Evolutionary conservation across 2,888 invertebrate species (phyloP).

Genomic region (Spodoptera littoralis): DNA sequence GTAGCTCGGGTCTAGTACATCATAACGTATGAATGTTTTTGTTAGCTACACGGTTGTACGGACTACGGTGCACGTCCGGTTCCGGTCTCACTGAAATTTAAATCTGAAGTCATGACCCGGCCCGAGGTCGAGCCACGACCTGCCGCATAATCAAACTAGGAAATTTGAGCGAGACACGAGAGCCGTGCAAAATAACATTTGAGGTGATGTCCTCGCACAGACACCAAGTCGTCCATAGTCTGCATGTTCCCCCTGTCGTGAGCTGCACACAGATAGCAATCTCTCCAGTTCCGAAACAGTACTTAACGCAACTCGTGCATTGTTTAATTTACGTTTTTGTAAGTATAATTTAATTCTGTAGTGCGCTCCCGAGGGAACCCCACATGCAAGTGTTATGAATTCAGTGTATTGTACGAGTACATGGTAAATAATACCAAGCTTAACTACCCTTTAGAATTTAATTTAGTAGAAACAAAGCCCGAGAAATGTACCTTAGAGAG

Average conservation of each 20-base stretch:
- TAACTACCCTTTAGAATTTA: neutral
- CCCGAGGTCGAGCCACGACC: too few relatives aligned
- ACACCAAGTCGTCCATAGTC: too few relatives aligned
- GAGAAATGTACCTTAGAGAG: neutral
- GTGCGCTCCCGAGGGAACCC: slow-evolving; percentile 5
- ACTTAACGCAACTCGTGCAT: slow-evolving; percentile 10
- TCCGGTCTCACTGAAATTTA: too few relatives aligned
- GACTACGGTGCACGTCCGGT: neutral
- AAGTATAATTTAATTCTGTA: slow-evolving; percentile 27
- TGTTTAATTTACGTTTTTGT: slow-evolving; percentile 20
- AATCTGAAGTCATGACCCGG: too few relatives aligned
- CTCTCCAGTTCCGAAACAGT: slow-evolving; percentile 15
- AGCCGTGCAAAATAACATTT: too few relatives aligned
- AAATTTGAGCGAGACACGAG: too few relatives aligned
- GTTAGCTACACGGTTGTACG: too few relatives aligned
- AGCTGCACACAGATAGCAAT: slow-evolving; percentile 20
- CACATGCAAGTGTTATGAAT: neutral
- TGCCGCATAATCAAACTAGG: too few relatives aligned
- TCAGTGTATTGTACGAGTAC: neutral
- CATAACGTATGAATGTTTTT: too few relatives aligned
- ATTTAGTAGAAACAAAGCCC: neutral
- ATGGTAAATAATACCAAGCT: neutral
- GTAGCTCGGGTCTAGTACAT: too few relatives aligned
- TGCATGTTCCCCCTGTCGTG: too few relatives aligned
- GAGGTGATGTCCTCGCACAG: too few relatives aligned